phyloP scores from a whole-genome alignment of 2,888 invertebrate genomes.

The Leptopilina myrica region DNA sequence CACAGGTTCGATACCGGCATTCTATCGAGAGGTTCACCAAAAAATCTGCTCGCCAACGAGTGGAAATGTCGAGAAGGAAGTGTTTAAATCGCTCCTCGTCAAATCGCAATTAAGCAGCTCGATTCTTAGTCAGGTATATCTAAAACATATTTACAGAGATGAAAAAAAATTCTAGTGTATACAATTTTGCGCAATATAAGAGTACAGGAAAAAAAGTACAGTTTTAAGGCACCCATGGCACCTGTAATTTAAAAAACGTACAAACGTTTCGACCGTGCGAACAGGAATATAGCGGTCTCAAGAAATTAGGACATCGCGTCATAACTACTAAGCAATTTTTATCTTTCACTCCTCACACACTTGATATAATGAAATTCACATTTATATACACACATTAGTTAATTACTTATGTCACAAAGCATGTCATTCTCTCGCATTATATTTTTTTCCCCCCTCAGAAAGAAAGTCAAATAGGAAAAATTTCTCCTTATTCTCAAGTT shows the following conservation, averaged over 20 bases:
- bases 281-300: constrained; percentile 48
- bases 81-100: constrained; percentile 78
- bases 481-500: too few species aligned
- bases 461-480: neutral
- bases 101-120: constrained; percentile 78
- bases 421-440: neutral
- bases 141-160: too few species aligned
- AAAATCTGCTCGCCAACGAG: constrained; percentile 78
- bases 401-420: neutral
- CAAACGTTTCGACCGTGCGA: constrained; percentile 39
- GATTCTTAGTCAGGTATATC: constrained; percentile 76
- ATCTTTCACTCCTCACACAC: constrained; percentile 12
- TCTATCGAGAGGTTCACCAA: constrained; percentile 79
- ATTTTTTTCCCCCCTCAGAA: neutral
- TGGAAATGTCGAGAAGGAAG: constrained; percentile 78
- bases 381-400: neutral
- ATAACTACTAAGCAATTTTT: constrained; percentile 22
- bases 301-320: constrained; percentile 49
- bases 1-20: constrained; percentile 78
- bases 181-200: neutral
- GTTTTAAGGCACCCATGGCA: constrained; percentile 46
- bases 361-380: neutral
- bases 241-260: constrained; percentile 50
- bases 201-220: constrained; percentile 39
- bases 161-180: neutral